A percentile compares a stretch with the other conserved stretches of the same genome.
Evolutionary conservation across 2,113 vertebrate species (phyloP).

Genomic region (Oryzias celebensis): DNA sequence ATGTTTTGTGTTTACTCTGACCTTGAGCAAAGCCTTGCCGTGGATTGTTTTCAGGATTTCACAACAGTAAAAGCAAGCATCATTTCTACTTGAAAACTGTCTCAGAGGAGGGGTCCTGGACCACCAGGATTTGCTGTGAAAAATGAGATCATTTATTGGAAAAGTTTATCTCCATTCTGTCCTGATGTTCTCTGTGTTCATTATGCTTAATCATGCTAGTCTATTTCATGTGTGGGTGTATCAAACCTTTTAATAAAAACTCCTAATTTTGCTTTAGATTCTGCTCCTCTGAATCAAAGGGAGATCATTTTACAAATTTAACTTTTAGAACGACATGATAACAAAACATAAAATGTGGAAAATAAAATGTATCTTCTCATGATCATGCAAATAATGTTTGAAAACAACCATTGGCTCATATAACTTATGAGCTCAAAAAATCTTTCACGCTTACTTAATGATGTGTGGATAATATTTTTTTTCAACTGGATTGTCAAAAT

Average conservation of each 20-base stretch:
- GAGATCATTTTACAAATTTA: too few relatives aligned
- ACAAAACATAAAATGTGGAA: too few relatives aligned
- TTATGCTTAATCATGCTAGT: constrained; percentile 2
- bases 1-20: constrained; percentile 28
- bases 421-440: neutral
- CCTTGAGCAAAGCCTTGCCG: constrained; percentile 13
- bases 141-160: constrained; percentile 15
- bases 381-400: too few relatives aligned
- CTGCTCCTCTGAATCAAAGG: too few relatives aligned
- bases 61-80: constrained; percentile 14
- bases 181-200: constrained; percentile 4
- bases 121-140: constrained; percentile 16
- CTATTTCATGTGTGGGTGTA: neutral
- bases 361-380: too few relatives aligned
- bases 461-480: too few relatives aligned
- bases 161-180: neutral
- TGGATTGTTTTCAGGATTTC: constrained; percentile 30
- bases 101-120: constrained; percentile 1
- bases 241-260: neutral
- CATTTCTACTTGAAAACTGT: neutral
- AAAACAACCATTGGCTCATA: too few relatives aligned
- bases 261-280: neutral
- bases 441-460: neutral
- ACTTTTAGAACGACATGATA: too few relatives aligned
- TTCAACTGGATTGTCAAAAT: too few relatives aligned